These are phyloP conservation scores for Bathynomus jamesi DNA, from an alignment of 1,140 invertebrate species.

Conservation along the genomic window DNA sequence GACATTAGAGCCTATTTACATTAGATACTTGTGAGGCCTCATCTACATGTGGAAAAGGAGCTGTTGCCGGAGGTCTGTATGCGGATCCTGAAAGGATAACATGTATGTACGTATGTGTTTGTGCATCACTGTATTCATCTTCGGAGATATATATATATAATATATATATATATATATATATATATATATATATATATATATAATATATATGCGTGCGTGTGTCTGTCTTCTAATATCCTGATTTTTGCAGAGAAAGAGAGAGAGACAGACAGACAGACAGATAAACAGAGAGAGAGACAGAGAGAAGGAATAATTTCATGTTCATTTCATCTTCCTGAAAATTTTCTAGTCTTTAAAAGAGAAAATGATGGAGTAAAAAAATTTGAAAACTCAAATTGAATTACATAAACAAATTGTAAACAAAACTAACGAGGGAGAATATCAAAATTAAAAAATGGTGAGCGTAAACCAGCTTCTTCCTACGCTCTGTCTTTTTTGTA, in stretches of 20 bases:
- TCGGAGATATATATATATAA: not conserved
- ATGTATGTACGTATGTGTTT: not conserved
- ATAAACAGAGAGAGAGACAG: not conserved
- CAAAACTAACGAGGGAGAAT: too few relatives aligned
- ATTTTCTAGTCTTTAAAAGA: too few relatives aligned
- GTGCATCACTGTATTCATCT: not conserved
- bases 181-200: not conserved
- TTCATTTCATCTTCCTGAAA: too few relatives aligned
- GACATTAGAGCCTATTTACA: not conserved
- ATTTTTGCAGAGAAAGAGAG: not conserved
- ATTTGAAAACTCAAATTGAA: too few relatives aligned
- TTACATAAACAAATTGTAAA: too few relatives aligned
- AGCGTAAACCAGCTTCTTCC: too few relatives aligned
- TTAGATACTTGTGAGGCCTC: not conserved
- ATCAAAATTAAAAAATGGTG: too few relatives aligned
- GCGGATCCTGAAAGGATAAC: not conserved
- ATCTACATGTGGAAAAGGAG: not conserved
- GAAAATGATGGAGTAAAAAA: too few relatives aligned
- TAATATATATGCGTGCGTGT: too few relatives aligned
- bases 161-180: not conserved
- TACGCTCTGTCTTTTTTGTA: too few relatives aligned
- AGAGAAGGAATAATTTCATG: not conserved
- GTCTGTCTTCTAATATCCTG: too few relatives aligned
- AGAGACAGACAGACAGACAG: not conserved
- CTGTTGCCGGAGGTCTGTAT: not conserved